Evolutionary conservation across 2,797 vertebrate species (phyloP).

Genomic region (Rhynchonycteris naso): DNA sequence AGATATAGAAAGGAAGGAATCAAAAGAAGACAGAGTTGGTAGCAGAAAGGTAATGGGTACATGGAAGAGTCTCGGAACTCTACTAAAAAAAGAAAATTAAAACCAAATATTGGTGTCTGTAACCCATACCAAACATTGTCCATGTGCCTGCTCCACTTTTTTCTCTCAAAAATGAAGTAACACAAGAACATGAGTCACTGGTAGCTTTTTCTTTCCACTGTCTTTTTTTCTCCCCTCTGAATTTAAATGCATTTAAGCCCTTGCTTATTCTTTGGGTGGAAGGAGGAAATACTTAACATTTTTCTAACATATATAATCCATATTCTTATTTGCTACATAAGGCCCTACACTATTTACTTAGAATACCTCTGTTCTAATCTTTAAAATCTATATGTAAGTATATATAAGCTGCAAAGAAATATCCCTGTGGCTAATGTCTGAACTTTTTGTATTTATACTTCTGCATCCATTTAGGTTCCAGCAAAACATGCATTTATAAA

Average conservation of each 20-base stretch:
- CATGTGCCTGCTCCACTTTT: not conserved
- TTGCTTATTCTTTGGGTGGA: not conserved
- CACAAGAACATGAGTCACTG: not conserved
- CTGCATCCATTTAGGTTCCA: not conserved
- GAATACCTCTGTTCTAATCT: constrained; percentile 37
- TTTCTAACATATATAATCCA: not conserved
- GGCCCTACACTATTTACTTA: constrained; percentile 2
- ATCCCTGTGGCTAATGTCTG: constrained; percentile 14
- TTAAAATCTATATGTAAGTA: constrained; percentile 36
- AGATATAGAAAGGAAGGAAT: not conserved
- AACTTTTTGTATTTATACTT: not conserved
- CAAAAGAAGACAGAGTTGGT: not conserved
- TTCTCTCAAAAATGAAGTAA: not conserved
- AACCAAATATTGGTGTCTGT: rapidly evolving
- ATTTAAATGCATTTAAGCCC: constrained; percentile 19
- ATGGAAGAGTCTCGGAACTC: not conserved
- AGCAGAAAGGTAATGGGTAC: not conserved
- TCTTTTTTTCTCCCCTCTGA: not conserved
- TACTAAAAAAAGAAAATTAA: not conserved
- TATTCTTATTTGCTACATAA: constrained; percentile 47
- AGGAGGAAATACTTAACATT: not conserved
- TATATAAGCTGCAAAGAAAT: constrained; percentile 45
- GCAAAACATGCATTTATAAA: constrained; percentile 35
- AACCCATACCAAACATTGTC: not conserved
- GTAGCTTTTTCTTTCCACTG: not conserved